These are phyloP conservation scores for Ahaetulla prasina DNA, from an alignment of 2,113 vertebrate genomes.

Conservation along the genomic window DNA sequence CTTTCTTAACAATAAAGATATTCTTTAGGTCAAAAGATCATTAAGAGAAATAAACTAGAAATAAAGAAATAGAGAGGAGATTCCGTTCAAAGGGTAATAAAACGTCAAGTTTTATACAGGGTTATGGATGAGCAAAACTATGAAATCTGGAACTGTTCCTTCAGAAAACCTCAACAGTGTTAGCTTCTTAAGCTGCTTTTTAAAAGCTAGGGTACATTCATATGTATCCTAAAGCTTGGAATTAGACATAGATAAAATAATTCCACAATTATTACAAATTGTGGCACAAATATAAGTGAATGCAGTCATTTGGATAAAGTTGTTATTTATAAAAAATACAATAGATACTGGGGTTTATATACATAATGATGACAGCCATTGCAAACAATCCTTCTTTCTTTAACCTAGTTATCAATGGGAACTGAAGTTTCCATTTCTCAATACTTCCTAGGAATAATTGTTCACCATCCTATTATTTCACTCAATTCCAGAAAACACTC, in stretches of 20 bases:
- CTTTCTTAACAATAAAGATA: background rate
- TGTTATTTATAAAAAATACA: background rate
- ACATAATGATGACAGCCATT: background rate
- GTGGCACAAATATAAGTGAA: background rate
- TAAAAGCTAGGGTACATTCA: background rate
- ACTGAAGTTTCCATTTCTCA: background rate
- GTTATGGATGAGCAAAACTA: background rate
- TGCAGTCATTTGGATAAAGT: background rate
- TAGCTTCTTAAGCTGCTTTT: background rate
- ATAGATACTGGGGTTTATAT: background rate
- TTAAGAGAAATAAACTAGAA: constrained; percentile 4
- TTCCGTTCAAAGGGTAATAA: background rate
- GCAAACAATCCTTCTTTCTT: background rate
- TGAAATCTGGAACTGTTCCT: background rate
- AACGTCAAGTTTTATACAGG: background rate
- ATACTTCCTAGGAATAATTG: background rate
- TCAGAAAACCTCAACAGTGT: background rate
- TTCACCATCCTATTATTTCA: too few species aligned
- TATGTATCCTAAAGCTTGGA: background rate
- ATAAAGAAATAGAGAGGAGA: background rate
- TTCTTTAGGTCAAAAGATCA: constrained; percentile 9
- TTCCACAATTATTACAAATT: background rate
- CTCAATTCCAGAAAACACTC: background rate
- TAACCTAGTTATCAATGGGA: background rate
- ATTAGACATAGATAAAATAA: background rate